These are phyloP conservation scores for Galaxea fascicularis DNA, from an alignment of 92 coral and sea anemone species.

Conservation along the genomic window DNA sequence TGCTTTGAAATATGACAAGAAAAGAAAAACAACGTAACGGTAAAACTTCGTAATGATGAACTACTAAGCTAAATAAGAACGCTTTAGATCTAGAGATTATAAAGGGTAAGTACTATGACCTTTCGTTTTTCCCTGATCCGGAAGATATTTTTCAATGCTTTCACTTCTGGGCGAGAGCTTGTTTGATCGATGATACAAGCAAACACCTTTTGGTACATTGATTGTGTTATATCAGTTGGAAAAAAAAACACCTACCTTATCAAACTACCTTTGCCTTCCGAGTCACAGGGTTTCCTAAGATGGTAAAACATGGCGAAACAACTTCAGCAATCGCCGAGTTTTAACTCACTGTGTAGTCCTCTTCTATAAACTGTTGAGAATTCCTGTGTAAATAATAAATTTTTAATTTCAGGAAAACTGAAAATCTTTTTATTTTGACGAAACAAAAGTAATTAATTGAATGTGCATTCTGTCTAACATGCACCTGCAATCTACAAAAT, in stretches of 20 bases:
- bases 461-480: neutral
- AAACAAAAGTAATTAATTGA: conserved; percentile 1
- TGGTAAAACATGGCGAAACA: no score
- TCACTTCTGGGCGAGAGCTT: no score
- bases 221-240: neutral
- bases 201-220: neutral
- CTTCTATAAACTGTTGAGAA: neutral
- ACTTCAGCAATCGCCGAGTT: neutral
- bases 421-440: neutral
- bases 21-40: no score
- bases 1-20: no score
- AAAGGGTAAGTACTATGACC: no score
- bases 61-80: no score
- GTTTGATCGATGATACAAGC: neutral
- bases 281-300: neutral
- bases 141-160: no score
- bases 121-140: no score
- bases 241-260: neutral
- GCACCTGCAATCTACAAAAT: neutral
- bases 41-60: no score
- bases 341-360: neutral
- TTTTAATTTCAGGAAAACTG: neutral
- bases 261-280: neutral
- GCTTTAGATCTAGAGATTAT: no score
- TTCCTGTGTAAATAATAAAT: neutral